Base-by-base conservation (phyloP, 2,113 vertebrate genomes). In the Ochotona curzoniae region DNA sequence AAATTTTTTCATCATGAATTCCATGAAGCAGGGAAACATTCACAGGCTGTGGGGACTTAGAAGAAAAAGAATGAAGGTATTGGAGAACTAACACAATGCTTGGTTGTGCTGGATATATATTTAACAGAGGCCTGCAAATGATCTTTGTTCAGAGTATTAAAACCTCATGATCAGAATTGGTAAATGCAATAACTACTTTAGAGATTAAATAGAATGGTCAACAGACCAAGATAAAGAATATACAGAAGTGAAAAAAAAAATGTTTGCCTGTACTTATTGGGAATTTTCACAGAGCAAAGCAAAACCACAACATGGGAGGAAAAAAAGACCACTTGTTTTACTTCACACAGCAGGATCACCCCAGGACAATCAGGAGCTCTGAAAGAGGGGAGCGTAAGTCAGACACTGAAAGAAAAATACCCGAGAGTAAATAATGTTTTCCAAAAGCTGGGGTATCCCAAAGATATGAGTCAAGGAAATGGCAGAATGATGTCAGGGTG, bases 401-500 rank as follows among this genome's bases (percentile, higher is more conserved):
- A 90, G 28, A 15, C 23, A 30, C 35, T 26, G 17, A 28, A 44
- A 1, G 14, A 54, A 70, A 73, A 75, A 47, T 26, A 51, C 14
- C 21, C 64, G 32, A 14, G 9, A 32, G 54, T 28, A 49, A 88
- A 66, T 49, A n/a, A n/a, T 80, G 66, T 82, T 12, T 60, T 90
- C 10, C 44, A 90, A 69, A 28, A 87, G 23, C n/a, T 70, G 7
- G 6, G 11, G 20, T 49, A 84, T 66, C 26, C 38, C 81, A 75
- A 69, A 25, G 23, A 83, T 85, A 18, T 30, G 38, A 95, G 26
- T 70, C 49, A 94, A 82, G 26, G 51, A 88, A 96, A 88, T n/a
- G 18, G 26, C n/a, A 49, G 38, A 7, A 83, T 12, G 67, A 89
- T 73, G 83, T 90, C 54, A 78, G 26, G 35, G 87, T 81, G 64